These are phyloP conservation scores for Aphrophora alni DNA, from an alignment of 2,888 invertebrate genomes.

Conservation along the genomic window DNA sequence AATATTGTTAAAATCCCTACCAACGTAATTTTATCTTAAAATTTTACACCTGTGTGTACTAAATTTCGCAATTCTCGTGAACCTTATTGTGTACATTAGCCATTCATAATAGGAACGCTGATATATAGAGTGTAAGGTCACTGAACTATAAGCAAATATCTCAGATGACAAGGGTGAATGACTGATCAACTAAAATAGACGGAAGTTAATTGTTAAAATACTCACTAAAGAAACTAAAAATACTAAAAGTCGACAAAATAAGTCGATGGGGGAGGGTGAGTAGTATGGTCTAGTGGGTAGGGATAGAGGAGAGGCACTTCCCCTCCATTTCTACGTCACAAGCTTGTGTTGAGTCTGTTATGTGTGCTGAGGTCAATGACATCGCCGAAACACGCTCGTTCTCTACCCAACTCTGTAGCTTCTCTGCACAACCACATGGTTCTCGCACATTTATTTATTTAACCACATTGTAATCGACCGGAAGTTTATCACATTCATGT, in stretches of 20 bases:
- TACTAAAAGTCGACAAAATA: conserved; percentile 9
- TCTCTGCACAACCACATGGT: conserved; percentile 1
- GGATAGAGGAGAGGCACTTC: not conserved
- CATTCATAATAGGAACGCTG: not conserved
- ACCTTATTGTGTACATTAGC: not conserved
- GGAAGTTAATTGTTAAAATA: conserved; percentile 9
- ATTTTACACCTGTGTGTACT: no score
- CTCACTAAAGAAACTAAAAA: conserved; percentile 6
- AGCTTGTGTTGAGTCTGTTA: not conserved
- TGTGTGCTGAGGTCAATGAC: not conserved
- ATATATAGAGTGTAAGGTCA: not conserved
- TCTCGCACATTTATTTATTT: conserved; percentile 2
- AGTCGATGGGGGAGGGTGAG: conserved; percentile 1
- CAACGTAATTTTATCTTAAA: no score
- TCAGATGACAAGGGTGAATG: not conserved
- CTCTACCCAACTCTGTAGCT: no score
- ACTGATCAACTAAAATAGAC: conserved; percentile 6
- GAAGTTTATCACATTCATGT: not conserved
- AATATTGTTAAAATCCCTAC: no score
- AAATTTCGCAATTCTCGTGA: no score
- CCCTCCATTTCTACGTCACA: conserved; percentile 3
- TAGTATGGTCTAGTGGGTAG: not conserved
- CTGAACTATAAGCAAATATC: not conserved
- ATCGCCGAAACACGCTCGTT: not conserved
- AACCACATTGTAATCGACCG: not conserved